Evolutionary conservation across 1,140 invertebrate genomes (phyloP), one percentile per base, ranked within the genome.

Genomic region (Maconellicoccus hirsutus): DNA sequence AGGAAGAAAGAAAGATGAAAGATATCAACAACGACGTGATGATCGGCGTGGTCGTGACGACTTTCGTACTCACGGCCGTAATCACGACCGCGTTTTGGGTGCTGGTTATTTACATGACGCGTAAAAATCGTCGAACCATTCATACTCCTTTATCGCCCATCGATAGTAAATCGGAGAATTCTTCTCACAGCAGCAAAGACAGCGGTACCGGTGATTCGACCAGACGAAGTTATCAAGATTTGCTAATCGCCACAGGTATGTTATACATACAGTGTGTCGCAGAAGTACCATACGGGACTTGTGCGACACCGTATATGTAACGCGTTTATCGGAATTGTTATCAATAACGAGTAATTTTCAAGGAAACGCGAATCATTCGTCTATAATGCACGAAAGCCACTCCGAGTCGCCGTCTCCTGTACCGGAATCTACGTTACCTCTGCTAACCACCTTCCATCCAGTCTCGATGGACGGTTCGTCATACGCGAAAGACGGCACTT

Each of bases 21-120:
- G 29, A 61, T 1, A 70, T 70, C 66, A 59, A 10, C 61, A 72
- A 26, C 71, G 14, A 12, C 70, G 69, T 70, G n/a, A 29, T 92
- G 76, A 84, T 90, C 59, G 91, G 91, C 59, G 87, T 95, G 71
- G 89, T 95, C 74, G 87, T 94, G 74, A 93, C 96, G 71, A 89
- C 91, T 1, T 89, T 94, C 0, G 91, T 94, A 25, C 91, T 91
- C 78, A 94, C 93, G 78, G 88, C 93, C 33, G 90, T 96, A 19
- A 85, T 87, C 3, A 95, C 92, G 2, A 96, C 93, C 0, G 84
- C 94, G 12, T 85, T 95, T 26, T 96, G 93, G 93, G 91, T 94
- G 12, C 86, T 93, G 6, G 89, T 96, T 72, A 94, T 96, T 75
- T 94, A 95, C 78, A 89, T 93, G 76, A 92, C 91, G 0, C 80